Evolutionary conservation across 2,888 invertebrate species (phyloP).

Genomic region (Folsomia candida): DNA sequence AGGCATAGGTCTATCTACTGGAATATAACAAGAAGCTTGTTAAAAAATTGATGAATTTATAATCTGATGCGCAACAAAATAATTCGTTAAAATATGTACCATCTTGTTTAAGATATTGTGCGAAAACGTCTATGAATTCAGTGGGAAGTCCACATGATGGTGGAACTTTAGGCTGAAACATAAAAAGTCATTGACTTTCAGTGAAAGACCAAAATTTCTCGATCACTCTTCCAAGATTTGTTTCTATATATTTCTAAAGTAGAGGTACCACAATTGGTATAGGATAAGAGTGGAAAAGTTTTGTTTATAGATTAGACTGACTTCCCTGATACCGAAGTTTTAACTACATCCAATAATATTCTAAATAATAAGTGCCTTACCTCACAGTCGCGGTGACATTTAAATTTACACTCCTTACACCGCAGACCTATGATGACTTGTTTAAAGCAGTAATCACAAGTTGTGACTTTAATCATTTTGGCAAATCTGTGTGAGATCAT

Average conservation of each 20-base stretch:
- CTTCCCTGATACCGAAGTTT: too few relatives aligned
- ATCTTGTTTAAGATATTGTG: conserved; percentile 56
- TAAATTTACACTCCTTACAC: conserved; percentile 93
- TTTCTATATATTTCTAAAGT: too few relatives aligned
- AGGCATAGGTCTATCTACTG: conserved; percentile 35
- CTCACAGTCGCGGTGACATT: conserved; percentile 83
- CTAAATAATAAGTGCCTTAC: too few relatives aligned
- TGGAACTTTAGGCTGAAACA: conserved; percentile 85
- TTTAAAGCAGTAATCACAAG: conserved; percentile 85
- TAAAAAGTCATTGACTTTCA: too few relatives aligned
- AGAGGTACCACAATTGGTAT: too few relatives aligned
- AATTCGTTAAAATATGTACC: conserved; percentile 44
- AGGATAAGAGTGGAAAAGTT: too few relatives aligned
- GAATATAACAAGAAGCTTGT: background rate
- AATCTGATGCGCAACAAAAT: background rate
- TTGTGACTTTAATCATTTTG: conserved; percentile 82
- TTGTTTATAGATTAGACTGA: too few relatives aligned
- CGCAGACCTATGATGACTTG: conserved; percentile 83
- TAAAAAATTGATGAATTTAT: background rate
- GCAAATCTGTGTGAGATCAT: conserved; percentile 86
- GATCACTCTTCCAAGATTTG: too few relatives aligned
- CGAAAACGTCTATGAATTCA: conserved; percentile 76
- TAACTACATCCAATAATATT: too few relatives aligned
- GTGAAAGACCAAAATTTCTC: too few relatives aligned
- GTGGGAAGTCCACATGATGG: conserved; percentile 89